phyloP scores from a whole-genome alignment of 2,113 vertebrate species.

The Podilymbus podiceps region DNA sequence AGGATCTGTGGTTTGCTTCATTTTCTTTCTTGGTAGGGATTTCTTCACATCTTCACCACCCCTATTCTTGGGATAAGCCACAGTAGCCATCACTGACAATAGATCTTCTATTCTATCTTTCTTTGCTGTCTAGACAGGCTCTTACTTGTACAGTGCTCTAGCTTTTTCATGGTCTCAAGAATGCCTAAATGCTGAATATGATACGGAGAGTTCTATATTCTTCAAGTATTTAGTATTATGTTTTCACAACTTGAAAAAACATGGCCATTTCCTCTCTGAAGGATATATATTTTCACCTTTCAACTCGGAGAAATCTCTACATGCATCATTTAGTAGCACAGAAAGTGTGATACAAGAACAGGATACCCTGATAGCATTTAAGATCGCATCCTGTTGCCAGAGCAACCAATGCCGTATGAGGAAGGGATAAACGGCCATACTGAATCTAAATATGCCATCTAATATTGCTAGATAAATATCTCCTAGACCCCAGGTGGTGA shows the following conservation, averaged over 20 bases:
- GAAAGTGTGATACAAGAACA: neutral
- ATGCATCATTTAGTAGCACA: neutral
- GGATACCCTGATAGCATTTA: neutral
- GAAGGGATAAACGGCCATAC: neutral
- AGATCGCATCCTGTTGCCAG: neutral
- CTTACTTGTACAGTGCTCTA: neutral
- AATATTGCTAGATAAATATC: neutral
- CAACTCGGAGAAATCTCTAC: neutral
- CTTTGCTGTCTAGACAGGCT: neutral
- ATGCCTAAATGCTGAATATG: neutral
- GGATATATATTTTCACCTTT: neutral
- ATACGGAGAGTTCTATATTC: neutral
- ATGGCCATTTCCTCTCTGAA: neutral
- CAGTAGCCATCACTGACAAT: neutral
- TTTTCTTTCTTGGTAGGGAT: neutral
- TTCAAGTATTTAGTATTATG: neutral
- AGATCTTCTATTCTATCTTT: neutral
- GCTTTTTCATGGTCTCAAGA: neutral
- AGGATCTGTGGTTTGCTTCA: neutral
- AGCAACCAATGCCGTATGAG: neutral
- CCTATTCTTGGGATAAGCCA: neutral
- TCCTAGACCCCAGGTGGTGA: neutral
- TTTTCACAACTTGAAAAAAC: neutral
- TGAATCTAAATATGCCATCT: neutral
- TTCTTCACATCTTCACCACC: neutral